Conservation (phyloP, 1,140 invertebrate species). For the Drosophila rhopaloa region DNA sequence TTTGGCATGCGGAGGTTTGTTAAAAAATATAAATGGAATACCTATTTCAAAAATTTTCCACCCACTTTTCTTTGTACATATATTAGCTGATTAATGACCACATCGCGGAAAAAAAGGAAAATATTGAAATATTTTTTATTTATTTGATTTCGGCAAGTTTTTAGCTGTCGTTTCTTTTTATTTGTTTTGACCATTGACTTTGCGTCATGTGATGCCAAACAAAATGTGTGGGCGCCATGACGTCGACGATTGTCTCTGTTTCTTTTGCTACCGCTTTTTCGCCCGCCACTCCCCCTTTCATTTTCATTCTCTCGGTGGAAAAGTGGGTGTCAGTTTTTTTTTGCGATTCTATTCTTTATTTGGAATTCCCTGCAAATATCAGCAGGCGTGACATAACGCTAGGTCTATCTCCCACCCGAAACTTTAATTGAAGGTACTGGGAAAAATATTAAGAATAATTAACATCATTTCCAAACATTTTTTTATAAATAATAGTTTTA, state of each 20-base stretch:
- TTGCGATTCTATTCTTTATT: constrained; percentile 15
- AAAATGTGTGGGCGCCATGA: constrained; percentile 67
- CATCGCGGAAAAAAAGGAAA: constrained; percentile 39
- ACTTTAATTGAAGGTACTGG: constrained; percentile 14
- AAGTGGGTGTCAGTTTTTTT: constrained; percentile 33
- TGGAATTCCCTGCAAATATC: constrained; percentile 36
- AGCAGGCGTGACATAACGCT: constrained; percentile 50
- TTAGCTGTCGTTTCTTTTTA: not conserved
- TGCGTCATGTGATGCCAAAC: constrained; percentile 69
- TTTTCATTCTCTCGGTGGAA: constrained; percentile 14
- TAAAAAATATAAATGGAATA: constrained; percentile 15
- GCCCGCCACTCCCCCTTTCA: not conserved
- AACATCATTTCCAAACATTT: too few relatives aligned
- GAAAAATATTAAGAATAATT: not conserved
- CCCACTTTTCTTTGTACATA: constrained; percentile 25
- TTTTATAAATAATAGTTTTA: too few relatives aligned
- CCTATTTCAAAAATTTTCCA: constrained; percentile 61
- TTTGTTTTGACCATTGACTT: constrained; percentile 35
- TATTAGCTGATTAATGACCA: constrained; percentile 56
- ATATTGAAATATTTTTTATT: constrained; percentile 22
- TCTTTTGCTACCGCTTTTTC: constrained; percentile 13
- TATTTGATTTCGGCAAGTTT: constrained; percentile 40
- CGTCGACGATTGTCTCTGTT: constrained; percentile 59
- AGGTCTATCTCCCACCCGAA: not conserved
- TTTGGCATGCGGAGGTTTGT: constrained; percentile 47